phyloP scores from a whole-genome alignment of 2,797 vertebrate genomes.

The Lutjanus campechanus region DNA sequence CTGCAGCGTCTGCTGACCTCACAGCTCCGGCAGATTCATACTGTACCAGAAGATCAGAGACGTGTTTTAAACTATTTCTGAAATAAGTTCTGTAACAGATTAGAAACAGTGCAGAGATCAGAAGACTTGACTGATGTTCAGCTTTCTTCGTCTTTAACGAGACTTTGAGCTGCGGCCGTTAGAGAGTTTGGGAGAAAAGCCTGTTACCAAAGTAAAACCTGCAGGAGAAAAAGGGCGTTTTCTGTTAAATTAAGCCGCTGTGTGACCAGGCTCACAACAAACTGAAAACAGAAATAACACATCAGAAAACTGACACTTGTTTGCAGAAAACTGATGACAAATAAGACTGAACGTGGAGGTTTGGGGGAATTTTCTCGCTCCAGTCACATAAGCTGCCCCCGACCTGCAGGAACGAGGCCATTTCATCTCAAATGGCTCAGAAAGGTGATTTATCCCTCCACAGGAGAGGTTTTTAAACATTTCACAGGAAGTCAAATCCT shows the following conservation, averaged over 20 bases:
- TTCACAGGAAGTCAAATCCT: slow-evolving; percentile 16
- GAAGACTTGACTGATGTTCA: not conserved
- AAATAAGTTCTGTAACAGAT: not conserved
- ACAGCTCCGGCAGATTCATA: not conserved
- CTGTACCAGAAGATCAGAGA: not conserved
- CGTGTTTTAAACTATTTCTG: not conserved
- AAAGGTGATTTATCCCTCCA: slow-evolving; percentile 16
- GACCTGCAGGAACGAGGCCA: not conserved
- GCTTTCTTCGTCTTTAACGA: not conserved
- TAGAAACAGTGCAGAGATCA: not conserved
- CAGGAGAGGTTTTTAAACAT: slow-evolving; percentile 31
- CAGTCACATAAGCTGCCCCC: not conserved
- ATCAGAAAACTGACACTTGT: not conserved
- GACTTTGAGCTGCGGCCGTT: not conserved
- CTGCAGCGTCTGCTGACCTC: not conserved
- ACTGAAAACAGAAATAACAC: not conserved
- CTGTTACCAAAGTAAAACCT: not conserved
- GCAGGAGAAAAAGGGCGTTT: not conserved
- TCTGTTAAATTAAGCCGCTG: too few species aligned
- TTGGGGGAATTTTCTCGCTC: not conserved
- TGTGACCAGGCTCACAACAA: too few species aligned
- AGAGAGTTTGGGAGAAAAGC: not conserved
- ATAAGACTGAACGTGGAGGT: not conserved
- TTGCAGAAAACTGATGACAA: not conserved
- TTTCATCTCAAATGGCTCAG: slow-evolving; percentile 13